Conservation (phyloP, 2,888 invertebrate genomes). For the Apotomis capreana region DNA sequence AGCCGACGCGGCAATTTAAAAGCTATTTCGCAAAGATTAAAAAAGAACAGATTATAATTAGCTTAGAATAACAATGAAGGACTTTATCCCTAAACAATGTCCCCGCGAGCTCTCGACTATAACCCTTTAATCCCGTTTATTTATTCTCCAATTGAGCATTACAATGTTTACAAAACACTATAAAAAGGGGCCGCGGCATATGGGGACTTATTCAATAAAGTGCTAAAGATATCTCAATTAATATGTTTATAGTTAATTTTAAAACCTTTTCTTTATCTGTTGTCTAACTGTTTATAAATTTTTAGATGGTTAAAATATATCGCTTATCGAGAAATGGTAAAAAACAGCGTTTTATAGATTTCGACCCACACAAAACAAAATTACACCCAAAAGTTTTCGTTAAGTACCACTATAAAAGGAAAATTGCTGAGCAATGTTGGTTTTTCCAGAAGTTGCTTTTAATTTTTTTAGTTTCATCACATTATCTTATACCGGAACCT, state of each 20-base stretch:
- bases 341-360: no score
- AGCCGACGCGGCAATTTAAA: neutral
- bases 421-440: no score
- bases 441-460: no score
- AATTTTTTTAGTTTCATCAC: no score
- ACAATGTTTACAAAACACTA: slow-evolving; percentile 54
- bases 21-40: neutral
- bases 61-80: slow-evolving; percentile 2
- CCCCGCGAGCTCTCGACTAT: neutral
- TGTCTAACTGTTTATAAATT: no score
- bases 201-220: slow-evolving; percentile 20
- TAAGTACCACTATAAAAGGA: no score
- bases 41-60: slow-evolving; percentile 16
- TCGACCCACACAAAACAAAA: no score
- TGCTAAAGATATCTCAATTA: slow-evolving; percentile 19
- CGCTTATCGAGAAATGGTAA: no score
- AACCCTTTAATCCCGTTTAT: slow-evolving; percentile 29
- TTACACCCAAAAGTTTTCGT: no score
- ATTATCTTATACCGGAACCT: no score
- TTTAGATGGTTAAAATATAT: no score
- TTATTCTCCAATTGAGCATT: slow-evolving; percentile 52
- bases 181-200: slow-evolving; percentile 37
- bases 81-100: slow-evolving; percentile 30
- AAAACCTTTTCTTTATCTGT: no score
- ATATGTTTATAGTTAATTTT: neutral